Evolutionary conservation across 2,888 invertebrate species (phyloP), one percentile per base, ranked within the genome.

Genomic region (Axea sp.): DNA sequence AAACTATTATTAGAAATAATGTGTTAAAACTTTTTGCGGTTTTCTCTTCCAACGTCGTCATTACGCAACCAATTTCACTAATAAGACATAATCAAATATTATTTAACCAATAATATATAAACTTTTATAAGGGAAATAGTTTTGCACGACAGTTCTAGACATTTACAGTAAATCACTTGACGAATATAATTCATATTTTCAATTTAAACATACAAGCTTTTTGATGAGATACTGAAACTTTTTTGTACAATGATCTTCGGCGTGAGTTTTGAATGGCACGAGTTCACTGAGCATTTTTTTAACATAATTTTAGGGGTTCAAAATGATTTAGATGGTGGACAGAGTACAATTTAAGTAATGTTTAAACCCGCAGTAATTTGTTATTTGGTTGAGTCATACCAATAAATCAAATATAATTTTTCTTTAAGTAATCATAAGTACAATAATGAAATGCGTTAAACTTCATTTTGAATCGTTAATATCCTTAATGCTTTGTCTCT

Each of bases 351-450:
- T 26, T 35, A 35, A 35, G 35, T 14, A 35, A 2, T 8, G 17
- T 35, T 17, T 1, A 35, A 35, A 24, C n/a, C n/a, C 8, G 24
- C 6, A 15, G 28, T 28, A 53, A 26, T 37, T 26, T 37, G 28
- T 37, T 26, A 26, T 24, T 28, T 8, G 5, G 11, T 37, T 37
- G 14, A 39, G 26, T 53, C 53, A 53, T 17, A 39, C 15, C 11
- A 53, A 53, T 53, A 53, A 53, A 53, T 53, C 53, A 53, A 53
- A 37, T 24, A 17, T 51, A 28, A 31, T 35, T 51, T 35, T 37
- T 53, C 37, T 9, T 53, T 37, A 51, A 51, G 26, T 7, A 35
- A 51, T 35, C 12, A 7, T 2, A 12, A 3, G 8, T 9, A 12
- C 11, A 7, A 31, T 31, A 47, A 47, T 7, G 22, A 30, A 47